Evolutionary conservation across 2,113 vertebrate genomes (phyloP).

Genomic region (Theristicus caerulescens): DNA sequence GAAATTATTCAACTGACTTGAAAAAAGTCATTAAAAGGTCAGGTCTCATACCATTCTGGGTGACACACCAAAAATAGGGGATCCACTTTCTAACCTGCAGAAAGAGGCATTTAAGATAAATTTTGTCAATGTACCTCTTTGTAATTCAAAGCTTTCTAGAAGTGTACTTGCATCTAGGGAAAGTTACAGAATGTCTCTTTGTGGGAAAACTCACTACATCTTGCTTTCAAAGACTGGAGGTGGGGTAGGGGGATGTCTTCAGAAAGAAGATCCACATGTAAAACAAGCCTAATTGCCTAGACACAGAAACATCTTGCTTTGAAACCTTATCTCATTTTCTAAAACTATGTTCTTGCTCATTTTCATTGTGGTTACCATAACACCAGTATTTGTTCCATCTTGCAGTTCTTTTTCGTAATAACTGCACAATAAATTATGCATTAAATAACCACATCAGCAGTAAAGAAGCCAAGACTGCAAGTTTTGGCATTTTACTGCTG

Average conservation of each 20-base stretch:
- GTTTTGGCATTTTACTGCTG: background rate
- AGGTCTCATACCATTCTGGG: background rate
- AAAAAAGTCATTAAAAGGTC: background rate
- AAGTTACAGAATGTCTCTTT: background rate
- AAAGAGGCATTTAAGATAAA: background rate
- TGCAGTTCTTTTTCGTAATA: background rate
- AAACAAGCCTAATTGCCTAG: background rate
- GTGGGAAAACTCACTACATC: background rate
- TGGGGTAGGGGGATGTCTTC: accelerated
- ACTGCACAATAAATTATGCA: background rate
- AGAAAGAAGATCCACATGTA: background rate
- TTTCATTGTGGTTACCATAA: background rate
- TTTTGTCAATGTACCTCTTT: background rate
- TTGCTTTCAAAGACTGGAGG: background rate
- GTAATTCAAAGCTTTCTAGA: background rate
- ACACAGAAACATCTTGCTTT: background rate
- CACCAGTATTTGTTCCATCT: background rate
- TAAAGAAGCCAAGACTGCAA: background rate
- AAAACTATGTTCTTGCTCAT: background rate
- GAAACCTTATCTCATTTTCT: background rate
- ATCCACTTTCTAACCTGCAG: background rate
- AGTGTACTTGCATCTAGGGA: background rate
- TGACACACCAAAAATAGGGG: background rate
- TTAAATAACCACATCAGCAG: background rate
- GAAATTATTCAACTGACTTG: background rate